Evolutionary conservation across 2,797 vertebrate genomes (phyloP).

Genomic region (Luscinia luscinia): DNA sequence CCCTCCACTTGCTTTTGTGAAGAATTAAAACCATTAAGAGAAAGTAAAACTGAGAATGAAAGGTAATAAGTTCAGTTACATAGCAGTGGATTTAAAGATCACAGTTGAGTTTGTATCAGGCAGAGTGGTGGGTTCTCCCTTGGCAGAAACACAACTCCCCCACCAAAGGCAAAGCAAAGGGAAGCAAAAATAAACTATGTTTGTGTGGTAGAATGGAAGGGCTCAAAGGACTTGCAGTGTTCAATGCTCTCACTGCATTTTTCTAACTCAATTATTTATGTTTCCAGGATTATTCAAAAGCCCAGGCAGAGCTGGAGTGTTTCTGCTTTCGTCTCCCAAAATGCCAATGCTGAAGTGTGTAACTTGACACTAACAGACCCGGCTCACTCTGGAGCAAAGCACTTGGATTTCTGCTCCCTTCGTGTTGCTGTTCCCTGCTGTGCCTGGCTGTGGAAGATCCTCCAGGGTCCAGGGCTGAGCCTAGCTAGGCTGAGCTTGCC

Average conservation of each 20-base stretch:
- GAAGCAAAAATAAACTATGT: neutral
- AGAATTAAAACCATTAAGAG: constrained; percentile 15
- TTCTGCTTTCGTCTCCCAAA: constrained; percentile 23
- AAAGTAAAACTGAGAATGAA: constrained; percentile 17
- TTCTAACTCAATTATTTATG: constrained; percentile 32
- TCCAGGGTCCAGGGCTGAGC: neutral
- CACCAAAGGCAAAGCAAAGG: neutral
- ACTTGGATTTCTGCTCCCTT: neutral
- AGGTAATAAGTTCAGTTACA: neutral
- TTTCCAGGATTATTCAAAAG: constrained; percentile 26
- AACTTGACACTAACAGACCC: neutral
- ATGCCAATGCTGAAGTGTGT: neutral
- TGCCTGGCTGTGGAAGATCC: neutral
- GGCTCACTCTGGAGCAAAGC: neutral
- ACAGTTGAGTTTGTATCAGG: neutral
- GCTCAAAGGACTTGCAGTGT: neutral
- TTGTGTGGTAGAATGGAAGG: neutral
- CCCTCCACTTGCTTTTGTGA: neutral
- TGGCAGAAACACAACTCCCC: neutral
- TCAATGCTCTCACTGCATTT: constrained; percentile 15
- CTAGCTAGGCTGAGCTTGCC: neutral
- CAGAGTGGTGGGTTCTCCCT: neutral
- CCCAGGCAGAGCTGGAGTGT: neutral
- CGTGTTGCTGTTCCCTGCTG: neutral
- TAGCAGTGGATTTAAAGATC: constrained; percentile 24